phyloP scores from a whole-genome alignment of 1,140 invertebrate genomes.

The Lamellibrachia luymesi region DNA sequence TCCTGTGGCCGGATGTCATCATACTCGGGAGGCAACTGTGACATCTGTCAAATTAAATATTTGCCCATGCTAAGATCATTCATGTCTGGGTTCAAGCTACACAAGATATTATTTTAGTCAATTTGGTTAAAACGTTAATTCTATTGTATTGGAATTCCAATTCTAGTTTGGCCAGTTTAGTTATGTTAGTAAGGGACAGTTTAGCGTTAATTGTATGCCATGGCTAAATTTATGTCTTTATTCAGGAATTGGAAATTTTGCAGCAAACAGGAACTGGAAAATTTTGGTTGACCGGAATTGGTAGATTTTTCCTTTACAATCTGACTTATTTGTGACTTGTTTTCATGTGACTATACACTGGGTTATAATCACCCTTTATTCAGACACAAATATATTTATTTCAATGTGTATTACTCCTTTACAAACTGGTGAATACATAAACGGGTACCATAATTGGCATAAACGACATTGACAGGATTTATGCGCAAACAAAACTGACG shows the following conservation, averaged over 20 bases:
- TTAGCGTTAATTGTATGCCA: background rate
- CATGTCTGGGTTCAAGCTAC: no score
- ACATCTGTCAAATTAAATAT: conserved; percentile 14
- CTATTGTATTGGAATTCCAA: background rate
- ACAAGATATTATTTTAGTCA: background rate
- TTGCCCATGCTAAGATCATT: background rate
- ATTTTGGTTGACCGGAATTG: background rate
- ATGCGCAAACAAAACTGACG: no score
- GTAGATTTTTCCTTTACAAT: no score
- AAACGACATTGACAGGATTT: no score
- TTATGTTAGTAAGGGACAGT: background rate
- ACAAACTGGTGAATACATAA: no score
- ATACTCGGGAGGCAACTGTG: conserved; percentile 20
- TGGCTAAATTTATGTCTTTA: background rate
- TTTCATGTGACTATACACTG: no score
- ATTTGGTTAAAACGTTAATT: background rate
- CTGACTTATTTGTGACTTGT: no score
- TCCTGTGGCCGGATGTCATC: conserved; percentile 22
- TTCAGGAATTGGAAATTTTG: no score
- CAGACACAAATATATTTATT: no score
- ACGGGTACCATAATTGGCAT: no score
- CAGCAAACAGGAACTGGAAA: background rate
- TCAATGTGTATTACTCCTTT: no score
- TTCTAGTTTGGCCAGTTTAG: background rate
- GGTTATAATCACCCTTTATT: no score